Evolutionary conservation across 2,797 vertebrate genomes (phyloP).

Genomic region (Myiotriccus ornatus): DNA sequence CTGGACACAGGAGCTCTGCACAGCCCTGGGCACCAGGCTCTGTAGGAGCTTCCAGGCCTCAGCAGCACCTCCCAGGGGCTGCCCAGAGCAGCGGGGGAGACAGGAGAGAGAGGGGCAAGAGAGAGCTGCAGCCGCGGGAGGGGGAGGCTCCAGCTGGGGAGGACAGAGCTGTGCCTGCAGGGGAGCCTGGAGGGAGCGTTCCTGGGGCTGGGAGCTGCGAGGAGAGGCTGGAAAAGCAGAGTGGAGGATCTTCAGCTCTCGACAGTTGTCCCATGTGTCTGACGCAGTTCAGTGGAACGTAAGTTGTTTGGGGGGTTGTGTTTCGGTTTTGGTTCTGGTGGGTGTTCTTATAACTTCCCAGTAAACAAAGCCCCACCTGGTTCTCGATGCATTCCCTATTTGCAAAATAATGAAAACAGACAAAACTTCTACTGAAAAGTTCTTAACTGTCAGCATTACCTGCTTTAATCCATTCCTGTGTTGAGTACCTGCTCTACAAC

Average conservation of each 20-base stretch:
- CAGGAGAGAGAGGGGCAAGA: neutral
- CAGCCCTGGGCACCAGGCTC: neutral
- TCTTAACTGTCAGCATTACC: neutral
- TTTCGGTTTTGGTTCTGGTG: neutral
- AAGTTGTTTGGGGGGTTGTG: slow-evolving; percentile 38
- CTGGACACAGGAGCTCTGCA: neutral
- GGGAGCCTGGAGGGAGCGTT: fast-evolving
- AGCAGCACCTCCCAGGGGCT: neutral
- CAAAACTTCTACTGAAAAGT: neutral
- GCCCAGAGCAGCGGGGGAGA: neutral
- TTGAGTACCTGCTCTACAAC: neutral
- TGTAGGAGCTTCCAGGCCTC: neutral
- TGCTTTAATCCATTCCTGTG: neutral
- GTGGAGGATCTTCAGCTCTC: neutral
- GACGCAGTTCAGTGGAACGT: slow-evolving; percentile 78
- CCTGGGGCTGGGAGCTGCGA: neutral
- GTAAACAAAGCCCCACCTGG: neutral
- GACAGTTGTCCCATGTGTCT: slow-evolving; percentile 88
- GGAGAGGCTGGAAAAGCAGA: neutral
- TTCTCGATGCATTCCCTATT: neutral
- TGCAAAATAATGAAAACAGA: neutral
- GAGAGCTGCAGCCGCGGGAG: neutral
- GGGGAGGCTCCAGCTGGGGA: neutral
- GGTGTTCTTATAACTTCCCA: neutral
- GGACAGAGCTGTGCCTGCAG: fast-evolving